phyloP scores from a whole-genome alignment of 2,113 vertebrate genomes.

The Apaloderma vittatum region DNA sequence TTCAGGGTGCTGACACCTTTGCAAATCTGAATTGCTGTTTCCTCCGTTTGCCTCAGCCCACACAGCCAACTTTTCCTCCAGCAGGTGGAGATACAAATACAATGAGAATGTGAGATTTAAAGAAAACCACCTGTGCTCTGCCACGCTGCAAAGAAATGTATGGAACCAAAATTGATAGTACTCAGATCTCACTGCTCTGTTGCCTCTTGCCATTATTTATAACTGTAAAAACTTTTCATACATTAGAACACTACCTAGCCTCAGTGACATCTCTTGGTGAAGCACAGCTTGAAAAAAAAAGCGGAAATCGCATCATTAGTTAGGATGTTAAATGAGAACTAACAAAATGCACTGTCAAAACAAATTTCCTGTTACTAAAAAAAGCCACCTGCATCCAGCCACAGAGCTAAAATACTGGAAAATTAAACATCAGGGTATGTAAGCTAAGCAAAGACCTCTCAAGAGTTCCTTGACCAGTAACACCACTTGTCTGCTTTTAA shows the following conservation, averaged over 20 bases:
- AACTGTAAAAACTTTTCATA: background rate
- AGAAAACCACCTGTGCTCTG: fast-evolving
- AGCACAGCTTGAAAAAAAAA: background rate
- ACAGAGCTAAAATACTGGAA: background rate
- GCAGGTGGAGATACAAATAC: background rate
- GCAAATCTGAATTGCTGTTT: background rate
- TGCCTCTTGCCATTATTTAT: background rate
- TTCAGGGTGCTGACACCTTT: background rate
- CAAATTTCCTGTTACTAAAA: background rate
- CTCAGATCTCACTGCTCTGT: background rate
- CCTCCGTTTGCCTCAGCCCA: background rate
- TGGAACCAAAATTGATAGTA: background rate
- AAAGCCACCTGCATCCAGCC: background rate
- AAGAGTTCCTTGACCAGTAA: background rate
- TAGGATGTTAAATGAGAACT: background rate
- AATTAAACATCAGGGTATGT: background rate
- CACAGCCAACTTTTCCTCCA: background rate
- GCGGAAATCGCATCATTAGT: background rate
- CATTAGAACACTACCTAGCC: background rate
- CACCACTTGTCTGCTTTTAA: background rate
- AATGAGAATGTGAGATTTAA: background rate
- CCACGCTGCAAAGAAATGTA: background rate
- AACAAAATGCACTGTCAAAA: background rate
- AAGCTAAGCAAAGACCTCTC: background rate
- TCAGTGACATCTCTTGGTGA: background rate